phyloP scores from a whole-genome alignment of 2,113 vertebrate species.

The Centrocercus urophasianus region DNA sequence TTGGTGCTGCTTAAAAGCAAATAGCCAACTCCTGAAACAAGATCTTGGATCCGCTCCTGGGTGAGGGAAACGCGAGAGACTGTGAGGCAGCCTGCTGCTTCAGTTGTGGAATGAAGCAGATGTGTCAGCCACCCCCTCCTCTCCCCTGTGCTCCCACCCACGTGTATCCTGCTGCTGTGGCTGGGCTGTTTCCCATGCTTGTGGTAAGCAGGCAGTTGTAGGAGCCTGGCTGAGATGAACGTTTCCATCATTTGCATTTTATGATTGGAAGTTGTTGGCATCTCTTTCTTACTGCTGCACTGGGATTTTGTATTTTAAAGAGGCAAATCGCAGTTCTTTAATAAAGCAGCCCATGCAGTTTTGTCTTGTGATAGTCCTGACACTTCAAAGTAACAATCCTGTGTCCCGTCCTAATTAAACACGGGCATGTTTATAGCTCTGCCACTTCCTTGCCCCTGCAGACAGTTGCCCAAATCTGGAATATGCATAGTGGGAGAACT shows the following conservation, averaged over 20 bases:
- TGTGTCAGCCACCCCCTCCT: constrained; percentile 28
- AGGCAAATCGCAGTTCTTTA: neutral
- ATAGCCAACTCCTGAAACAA: neutral
- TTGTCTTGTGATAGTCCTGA: neutral
- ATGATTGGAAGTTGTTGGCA: neutral
- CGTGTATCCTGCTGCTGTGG: neutral
- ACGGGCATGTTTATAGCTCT: neutral
- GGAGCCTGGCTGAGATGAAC: neutral
- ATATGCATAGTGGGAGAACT: constrained; percentile 27
- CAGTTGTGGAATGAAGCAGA: neutral
- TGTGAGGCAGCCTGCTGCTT: neutral
- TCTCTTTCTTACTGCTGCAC: neutral
- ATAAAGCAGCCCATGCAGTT: neutral
- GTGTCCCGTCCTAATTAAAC: constrained; percentile 12
- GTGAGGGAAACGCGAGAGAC: fast-evolving
- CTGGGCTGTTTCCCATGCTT: constrained; percentile 3
- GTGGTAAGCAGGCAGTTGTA: neutral
- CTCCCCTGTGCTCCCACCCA: neutral
- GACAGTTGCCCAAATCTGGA: constrained; percentile 39
- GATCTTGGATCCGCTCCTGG: fast-evolving
- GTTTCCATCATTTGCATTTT: constrained; percentile 25
- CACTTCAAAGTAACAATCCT: constrained; percentile 15
- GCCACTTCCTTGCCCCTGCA: constrained; percentile 20
- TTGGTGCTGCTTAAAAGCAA: neutral
- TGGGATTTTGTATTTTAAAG: neutral